phyloP scores from a whole-genome alignment of 2,888 invertebrate species.

The Abrostola tripartita region DNA sequence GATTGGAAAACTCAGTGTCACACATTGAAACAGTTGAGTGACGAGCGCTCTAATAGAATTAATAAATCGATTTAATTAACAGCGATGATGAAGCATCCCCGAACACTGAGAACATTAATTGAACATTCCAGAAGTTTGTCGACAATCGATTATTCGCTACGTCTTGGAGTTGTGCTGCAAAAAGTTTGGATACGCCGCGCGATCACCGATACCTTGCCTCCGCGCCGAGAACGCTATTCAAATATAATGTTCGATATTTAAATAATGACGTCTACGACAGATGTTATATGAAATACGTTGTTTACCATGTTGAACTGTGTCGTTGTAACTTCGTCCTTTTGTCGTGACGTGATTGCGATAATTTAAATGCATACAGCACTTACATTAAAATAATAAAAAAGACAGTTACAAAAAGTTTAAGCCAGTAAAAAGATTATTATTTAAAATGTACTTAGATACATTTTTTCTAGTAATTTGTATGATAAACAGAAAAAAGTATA shows the following conservation, averaged over 20 bases:
- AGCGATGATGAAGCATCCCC: conserved; percentile 60
- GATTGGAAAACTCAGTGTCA: conserved; percentile 54
- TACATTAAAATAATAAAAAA: not conserved
- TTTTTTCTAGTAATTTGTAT: too few relatives aligned
- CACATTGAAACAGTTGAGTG: conserved; percentile 48
- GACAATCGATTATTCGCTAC: conserved; percentile 55
- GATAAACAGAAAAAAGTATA: too few relatives aligned
- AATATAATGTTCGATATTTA: conserved; percentile 19
- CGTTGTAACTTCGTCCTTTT: not conserved
- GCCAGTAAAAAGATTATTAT: too few relatives aligned
- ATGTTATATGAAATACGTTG: conserved; percentile 19
- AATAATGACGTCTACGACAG: conserved; percentile 32
- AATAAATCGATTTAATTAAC: conserved; percentile 61
- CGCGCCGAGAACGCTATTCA: conserved; percentile 7
- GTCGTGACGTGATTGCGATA: not conserved
- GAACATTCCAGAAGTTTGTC: conserved; percentile 61
- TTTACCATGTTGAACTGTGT: not conserved
- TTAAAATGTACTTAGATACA: too few relatives aligned
- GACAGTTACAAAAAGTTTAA: not conserved
- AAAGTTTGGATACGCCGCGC: conserved; percentile 42
- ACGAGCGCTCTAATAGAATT: conserved; percentile 56
- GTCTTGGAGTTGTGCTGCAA: conserved; percentile 45
- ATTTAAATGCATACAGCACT: not conserved
- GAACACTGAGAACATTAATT: conserved; percentile 60
- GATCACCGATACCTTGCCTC: conserved; percentile 13